Conservation (phyloP, 1,140 invertebrate species). For the Drosophila albomicans region DNA sequence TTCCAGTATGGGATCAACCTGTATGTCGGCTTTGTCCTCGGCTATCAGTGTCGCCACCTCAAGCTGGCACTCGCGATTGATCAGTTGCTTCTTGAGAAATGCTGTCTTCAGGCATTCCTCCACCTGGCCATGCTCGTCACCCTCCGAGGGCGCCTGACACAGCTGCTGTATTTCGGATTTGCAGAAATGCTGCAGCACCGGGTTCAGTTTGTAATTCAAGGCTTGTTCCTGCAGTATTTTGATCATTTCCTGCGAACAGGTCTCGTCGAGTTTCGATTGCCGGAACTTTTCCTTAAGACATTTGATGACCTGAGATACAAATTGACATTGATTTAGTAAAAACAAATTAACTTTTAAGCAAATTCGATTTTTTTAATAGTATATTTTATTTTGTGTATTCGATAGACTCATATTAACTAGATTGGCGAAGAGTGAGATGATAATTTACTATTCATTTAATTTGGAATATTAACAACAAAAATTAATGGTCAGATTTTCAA, state of each 20-base stretch:
- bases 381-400: too few species aligned
- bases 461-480: too few species aligned
- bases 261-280: slow-evolving; percentile 89
- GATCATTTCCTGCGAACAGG: slow-evolving; percentile 93
- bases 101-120: slow-evolving; percentile 96
- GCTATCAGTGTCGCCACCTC: slow-evolving; percentile 94
- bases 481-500: too few species aligned
- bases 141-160: slow-evolving; percentile 86
- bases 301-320: slow-evolving; percentile 86
- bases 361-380: too few species aligned
- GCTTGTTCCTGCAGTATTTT: slow-evolving; percentile 94
- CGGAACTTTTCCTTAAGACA: slow-evolving; percentile 92
- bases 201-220: slow-evolving; percentile 94
- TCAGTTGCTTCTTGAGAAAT: slow-evolving; percentile 90
- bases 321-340: neutral
- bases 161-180: slow-evolving; percentile 89
- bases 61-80: slow-evolving; percentile 89
- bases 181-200: slow-evolving; percentile 92
- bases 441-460: too few species aligned
- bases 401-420: neutral
- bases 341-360: too few species aligned
- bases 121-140: slow-evolving; percentile 87
- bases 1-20: slow-evolving; percentile 92
- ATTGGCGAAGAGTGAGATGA: neutral
- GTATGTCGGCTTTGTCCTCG: slow-evolving; percentile 92